A percentile compares a stretch with the other conserved stretches of the same genome.
phyloP scores from a whole-genome alignment of 2,888 invertebrate genomes.

The Scaptomyza cyrtandrae region DNA sequence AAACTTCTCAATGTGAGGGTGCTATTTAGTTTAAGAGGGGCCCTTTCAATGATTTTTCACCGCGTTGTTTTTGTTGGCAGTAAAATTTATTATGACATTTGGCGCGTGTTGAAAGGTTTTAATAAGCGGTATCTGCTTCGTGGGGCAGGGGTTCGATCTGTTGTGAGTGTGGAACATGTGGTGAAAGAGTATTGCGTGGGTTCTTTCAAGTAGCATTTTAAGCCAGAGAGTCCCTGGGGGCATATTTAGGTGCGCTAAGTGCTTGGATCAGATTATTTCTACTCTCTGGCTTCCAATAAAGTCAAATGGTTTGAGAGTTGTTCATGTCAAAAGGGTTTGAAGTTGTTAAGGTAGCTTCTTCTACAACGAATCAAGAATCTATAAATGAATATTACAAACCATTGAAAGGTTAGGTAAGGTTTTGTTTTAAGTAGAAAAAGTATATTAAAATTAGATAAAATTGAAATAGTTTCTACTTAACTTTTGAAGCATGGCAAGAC shows the following conservation, averaged over 20 bases:
- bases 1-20: constrained; percentile 55
- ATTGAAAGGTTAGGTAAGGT: too few relatives aligned
- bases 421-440: too few relatives aligned
- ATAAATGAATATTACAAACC: too few relatives aligned
- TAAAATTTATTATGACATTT: constrained; percentile 77
- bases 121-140: constrained; percentile 42
- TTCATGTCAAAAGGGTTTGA: too few relatives aligned
- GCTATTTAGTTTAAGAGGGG: constrained; percentile 25
- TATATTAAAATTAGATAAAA: too few relatives aligned
- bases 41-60: constrained; percentile 33
- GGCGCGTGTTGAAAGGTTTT: constrained; percentile 78
- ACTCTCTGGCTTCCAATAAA: background rate
- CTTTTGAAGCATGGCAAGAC: too few relatives aligned
- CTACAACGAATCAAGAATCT: too few relatives aligned
- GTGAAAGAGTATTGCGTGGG: constrained; percentile 28
- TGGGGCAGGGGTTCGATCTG: constrained; percentile 12
- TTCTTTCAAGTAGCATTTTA: background rate
- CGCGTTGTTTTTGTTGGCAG: constrained; percentile 23
- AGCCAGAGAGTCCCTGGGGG: constrained; percentile 8
- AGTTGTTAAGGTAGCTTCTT: too few relatives aligned
- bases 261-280: background rate
- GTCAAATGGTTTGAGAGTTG: too few relatives aligned
- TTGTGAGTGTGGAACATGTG: constrained; percentile 50
- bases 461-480: too few relatives aligned
- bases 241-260: constrained; percentile 1